Base-by-base conservation (phyloP, 1,140 invertebrate genomes). In the Drosophila tani region DNA sequence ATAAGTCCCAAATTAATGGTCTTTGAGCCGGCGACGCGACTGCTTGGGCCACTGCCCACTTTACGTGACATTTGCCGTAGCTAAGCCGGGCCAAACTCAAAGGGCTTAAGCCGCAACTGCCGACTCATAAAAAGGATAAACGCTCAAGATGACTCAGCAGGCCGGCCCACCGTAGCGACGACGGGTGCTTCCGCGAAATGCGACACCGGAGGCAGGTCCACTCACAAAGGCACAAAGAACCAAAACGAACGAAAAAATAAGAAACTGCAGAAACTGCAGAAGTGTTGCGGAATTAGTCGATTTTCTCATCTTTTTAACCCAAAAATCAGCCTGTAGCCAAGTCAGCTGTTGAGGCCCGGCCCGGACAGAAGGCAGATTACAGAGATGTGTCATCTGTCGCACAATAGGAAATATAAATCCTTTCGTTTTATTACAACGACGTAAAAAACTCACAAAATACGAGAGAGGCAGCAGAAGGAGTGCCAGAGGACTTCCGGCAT, bases 321-420 rank as follows among this genome's bases (percentile, higher is more conserved):
- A 64, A 87, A 85, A 85, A 68, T 69, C 58, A 53, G 50, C 45
- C 53, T 51, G 53, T 21, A 49, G 47, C 55, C 70, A 86, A 87
- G 85, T 88, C 84, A 88, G 84, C 84, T 88, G 76, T 69, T 63
- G 75, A 57, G 51, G 6, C 21, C 21, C 35, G 24, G 50, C 24
- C 38, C 35, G 32, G 32, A 24, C 62, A 66, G 62, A 53, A 65
- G 83, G 64, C 51, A 15, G 78, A 79, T 86, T 83, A 82, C 80
- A 87, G n/a, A 87, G 83, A 76, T 86, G 81, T 82, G 79, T 78
- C 80, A 75, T 86, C 82, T 85, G 76, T 38, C 60, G 64, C 49
- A 88, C 81, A 88, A 86, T 85, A 64, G 87, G 86, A 91, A 91
- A 91, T 87, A 91, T 91, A 91, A 91, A 91, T 91, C 86, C 86